Evolutionary conservation across 2,113 vertebrate species (phyloP).

Genomic region (Catharus bicknelli): DNA sequence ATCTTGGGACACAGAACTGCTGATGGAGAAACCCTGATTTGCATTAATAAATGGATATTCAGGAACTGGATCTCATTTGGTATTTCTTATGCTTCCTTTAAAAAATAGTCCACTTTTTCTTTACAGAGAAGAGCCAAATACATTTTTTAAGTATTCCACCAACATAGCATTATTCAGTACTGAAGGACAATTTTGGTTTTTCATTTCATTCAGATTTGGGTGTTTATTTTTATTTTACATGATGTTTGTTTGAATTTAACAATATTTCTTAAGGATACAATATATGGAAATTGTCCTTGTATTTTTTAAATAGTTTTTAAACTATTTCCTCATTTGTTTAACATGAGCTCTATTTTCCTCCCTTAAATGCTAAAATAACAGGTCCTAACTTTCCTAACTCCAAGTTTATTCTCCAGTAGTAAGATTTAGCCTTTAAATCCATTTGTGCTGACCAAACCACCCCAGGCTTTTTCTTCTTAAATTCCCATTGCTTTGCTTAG

Average conservation of each 20-base stretch:
- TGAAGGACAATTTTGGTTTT: background rate
- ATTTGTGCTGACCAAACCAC: background rate
- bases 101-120: background rate
- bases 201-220: rapidly evolving
- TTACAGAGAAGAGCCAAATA: background rate
- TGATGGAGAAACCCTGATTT: background rate
- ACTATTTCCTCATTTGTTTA: background rate
- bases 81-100: background rate
- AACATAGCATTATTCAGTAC: background rate
- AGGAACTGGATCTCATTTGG: background rate
- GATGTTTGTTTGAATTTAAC: background rate
- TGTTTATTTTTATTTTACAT: background rate
- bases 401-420: background rate
- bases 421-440: background rate
- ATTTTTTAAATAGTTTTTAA: background rate
- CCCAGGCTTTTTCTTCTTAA: background rate
- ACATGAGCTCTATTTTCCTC: background rate
- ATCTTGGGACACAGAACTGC: background rate
- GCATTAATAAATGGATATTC: background rate
- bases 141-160: background rate
- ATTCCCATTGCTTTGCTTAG: background rate
- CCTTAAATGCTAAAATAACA: background rate
- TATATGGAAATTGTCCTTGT: background rate
- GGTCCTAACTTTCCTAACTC: background rate
- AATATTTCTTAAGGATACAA: background rate